Base-by-base conservation (phyloP, 2,797 vertebrate genomes). In the Thripadectes ignobilis region DNA sequence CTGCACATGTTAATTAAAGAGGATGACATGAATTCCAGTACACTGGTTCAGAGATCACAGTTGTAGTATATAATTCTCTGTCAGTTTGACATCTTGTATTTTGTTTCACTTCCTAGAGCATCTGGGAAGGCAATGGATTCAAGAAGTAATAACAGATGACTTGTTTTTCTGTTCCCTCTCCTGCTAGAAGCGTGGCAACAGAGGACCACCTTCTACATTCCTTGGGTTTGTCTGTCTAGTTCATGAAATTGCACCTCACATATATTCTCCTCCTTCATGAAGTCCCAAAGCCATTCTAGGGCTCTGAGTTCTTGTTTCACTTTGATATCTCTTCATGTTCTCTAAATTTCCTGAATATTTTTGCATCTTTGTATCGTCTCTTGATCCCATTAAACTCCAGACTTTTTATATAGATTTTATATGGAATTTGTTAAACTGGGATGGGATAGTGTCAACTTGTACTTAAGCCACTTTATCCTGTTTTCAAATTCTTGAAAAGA, bases 81-180 rank as follows among this genome's bases (percentile, higher is more conserved):
- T 72, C 92, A 81, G 41, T 78, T 93, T 92, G 92, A 75, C 30
- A 68, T 58, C 74, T 89, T 73, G 63, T 85, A 91, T 91, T 95
- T 85, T 91, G 39, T 93, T 96, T 94, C 91, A 91, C 9, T 54
- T 87, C 58, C 26, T 73, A 55, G 46, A 21, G 55, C 27, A 68
- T 61, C 20, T 61, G 41, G 27, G 26, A 84, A 75, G 66, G 77
- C 73, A 92, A 13, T 6, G 68, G 9, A 43, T 65, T 92, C 4
- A 7, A 75, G 41, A 43, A 10, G 38, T 14, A 81, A 55, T 84
- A 30, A 78, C 19, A 66, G 13, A n/a, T 51, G 5, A 29, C 19
- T 74, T 68, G 4, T 41, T 86, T 75, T 88, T 88, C 73, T 77
- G 11, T 67, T 80, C 45, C 36, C 80, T 55, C 22, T 18, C 26